These are phyloP conservation scores for Tenthredo mesomela DNA, from an alignment of 2,888 invertebrate genomes.

Conservation along the genomic window DNA sequence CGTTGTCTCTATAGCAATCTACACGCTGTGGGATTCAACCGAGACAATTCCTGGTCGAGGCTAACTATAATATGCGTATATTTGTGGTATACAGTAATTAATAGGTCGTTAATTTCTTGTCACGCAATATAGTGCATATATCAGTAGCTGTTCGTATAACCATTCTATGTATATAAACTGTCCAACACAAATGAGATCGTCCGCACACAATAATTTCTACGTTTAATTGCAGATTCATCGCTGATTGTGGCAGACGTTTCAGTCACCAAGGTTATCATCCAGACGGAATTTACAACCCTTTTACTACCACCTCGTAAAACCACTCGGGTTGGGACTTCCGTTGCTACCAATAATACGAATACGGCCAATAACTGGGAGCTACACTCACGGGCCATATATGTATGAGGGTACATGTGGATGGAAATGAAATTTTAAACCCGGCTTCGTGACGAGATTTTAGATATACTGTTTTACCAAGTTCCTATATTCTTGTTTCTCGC, in stretches of 20 bases:
- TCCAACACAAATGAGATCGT: neutral
- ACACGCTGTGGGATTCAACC: neutral
- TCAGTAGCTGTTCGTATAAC: neutral
- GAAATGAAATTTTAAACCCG: conserved; percentile 31
- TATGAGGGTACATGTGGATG: conserved; percentile 10
- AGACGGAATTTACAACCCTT: conserved; percentile 44
- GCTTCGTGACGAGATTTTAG: conserved; percentile 1
- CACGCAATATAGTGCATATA: neutral
- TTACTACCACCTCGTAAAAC: conserved; percentile 41
- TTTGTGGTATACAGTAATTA: neutral
- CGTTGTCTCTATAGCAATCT: neutral
- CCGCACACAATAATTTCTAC: conserved; percentile 7
- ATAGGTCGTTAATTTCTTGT: neutral
- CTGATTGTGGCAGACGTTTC: conserved; percentile 27
- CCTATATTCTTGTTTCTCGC: conserved; percentile 1
- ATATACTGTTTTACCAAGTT: conserved; percentile 25
- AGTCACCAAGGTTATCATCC: conserved; percentile 39
- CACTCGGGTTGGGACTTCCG: conserved; percentile 40
- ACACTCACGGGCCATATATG: neutral
- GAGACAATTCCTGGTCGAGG: neutral
- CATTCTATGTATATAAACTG: neutral
- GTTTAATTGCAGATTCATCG: conserved; percentile 40
- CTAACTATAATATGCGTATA: neutral
- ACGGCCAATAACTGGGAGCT: conserved; percentile 29
- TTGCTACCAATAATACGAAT: conserved; percentile 42